Evolutionary conservation across 2,888 invertebrate genomes (phyloP), one percentile per base, ranked within the genome.

Genomic region (Oligia fasciuncula): DNA sequence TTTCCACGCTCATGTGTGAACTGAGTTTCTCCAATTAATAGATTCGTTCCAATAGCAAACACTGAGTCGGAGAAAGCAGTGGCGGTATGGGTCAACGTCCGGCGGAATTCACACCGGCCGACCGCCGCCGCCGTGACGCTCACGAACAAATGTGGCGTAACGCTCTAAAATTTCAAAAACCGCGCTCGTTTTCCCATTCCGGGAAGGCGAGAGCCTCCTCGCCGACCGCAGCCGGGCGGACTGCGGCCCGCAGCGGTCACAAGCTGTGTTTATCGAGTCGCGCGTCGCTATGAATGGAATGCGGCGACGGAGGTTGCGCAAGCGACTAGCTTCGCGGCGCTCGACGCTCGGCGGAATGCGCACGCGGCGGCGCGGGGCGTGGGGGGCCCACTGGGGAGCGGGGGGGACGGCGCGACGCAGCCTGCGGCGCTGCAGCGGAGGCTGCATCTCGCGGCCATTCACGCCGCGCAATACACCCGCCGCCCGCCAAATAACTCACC

Each of bases 31-130:
- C 96, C 96, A 96, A 96, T 96, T 96, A 96, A 96, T 96, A 96
- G 96, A 96, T 96, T 97, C 96, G 96, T 97, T 97, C 96, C 96
- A 96, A 96, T 96, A 96, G 96, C 95, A 96, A 96, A 95, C 94
- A 95, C 94, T 94, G 93, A 94, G 94, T 91, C 92, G 94, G 96
- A 96, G 96, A 96, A 96, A 96, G 96, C 96, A 94, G 93, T 93
- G 94, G 92, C 92, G 93, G 93, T 92, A 92, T 91, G 94, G 96
- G 96, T 96, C 96, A 96, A 95, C 91, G 96, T 93, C 96, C 96
- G 95, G 91, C 90, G 93, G 96, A 95, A 95, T 95, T 95, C 94
- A 95, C 95, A 94, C 93, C 93, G 94, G 89, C 93, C 95, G 93
- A 93, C 94, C 94, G 95, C 93, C 94, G 94, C 94, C 95, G 95